Base-by-base conservation (phyloP, 2,797 vertebrate species). In the Psittacula echo region DNA sequence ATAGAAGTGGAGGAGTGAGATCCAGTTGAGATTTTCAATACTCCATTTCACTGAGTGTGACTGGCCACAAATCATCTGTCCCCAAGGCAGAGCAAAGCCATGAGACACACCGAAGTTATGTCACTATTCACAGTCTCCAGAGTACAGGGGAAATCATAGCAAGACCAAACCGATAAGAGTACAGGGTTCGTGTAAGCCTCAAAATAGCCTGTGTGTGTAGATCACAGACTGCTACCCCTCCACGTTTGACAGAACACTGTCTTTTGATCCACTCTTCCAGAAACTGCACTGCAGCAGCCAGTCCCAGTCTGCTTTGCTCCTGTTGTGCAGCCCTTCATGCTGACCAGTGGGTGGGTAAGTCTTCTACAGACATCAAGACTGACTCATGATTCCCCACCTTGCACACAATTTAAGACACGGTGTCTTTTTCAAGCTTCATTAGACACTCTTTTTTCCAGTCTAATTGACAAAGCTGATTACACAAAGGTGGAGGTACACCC, bases 371-470 rank as follows among this genome's bases (percentile, higher is more conserved):
- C 41, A 85, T 4, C 37, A 60, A 48, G 60, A 47, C 62, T 91
- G 79, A 92, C 67, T 82, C 89, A 95, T 2, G 20, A 44, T 77
- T 85, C 65, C 66, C 51, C 34, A 93, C 62, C 79, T 75, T n/a
- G 56, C 60, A 53, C 47, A 41, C 34, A 50, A 48, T 73, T 75
- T 78, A 68, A 92, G 72, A 76, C 75, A 60, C 0, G 8, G 34
- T 41, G 79, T 91, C 72, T 78, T 90, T 96, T 87, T 94, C 85
- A 94, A 95, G 94, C 80, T 76, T 85, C 74, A 70, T 92, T 94
- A 83, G 85, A 37, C 89, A 89, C 45, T 64, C 29, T 76, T 90
- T 89, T 73, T 95, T 76, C 89, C 89, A 94, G 90, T 95, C 87
- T 90, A 93, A 79, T 91, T 95, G 83, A 80, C 91, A 93, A 94